These are phyloP conservation scores for Lacerta viridis DNA, from an alignment of 2,797 vertebrate genomes.

Conservation along the genomic window DNA sequence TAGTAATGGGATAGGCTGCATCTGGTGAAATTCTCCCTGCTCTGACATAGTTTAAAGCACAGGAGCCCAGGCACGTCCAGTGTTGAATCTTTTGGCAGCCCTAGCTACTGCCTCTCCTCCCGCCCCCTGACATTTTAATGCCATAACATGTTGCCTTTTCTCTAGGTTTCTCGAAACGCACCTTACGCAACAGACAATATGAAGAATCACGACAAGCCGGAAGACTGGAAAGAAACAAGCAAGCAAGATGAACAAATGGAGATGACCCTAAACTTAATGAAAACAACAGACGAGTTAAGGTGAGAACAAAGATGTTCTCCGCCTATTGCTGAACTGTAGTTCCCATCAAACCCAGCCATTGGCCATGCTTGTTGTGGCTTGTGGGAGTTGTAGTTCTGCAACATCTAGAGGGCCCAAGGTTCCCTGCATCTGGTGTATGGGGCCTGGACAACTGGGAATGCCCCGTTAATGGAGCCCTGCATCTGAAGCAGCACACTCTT, in stretches of 20 bases:
- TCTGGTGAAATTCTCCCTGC: neutral
- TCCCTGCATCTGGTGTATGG: neutral
- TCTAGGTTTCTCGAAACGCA: slow-evolving; percentile 68
- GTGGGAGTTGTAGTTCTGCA: no score
- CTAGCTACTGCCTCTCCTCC: neutral
- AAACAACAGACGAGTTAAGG: slow-evolving; percentile 73
- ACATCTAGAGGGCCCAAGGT: no score
- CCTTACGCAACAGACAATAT: slow-evolving; percentile 54
- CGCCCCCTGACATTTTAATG: neutral
- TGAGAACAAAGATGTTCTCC: slow-evolving; percentile 47
- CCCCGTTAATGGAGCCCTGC: neutral
- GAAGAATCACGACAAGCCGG: slow-evolving; percentile 10
- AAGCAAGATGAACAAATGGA: slow-evolving; percentile 42
- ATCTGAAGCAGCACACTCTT: neutral
- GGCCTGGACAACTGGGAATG: accelerated
- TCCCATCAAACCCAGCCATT: no score
- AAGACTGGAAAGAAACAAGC: slow-evolving; percentile 38
- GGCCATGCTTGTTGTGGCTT: no score
- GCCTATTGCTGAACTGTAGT: no score
- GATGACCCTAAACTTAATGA: slow-evolving; percentile 31
- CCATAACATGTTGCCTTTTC: neutral
- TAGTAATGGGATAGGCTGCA: neutral
- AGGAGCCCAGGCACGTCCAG: neutral
- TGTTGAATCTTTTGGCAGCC: neutral
- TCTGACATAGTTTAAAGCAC: neutral